phyloP scores from a whole-genome alignment of 2,888 invertebrate genomes.

The Dryobota labecula region DNA sequence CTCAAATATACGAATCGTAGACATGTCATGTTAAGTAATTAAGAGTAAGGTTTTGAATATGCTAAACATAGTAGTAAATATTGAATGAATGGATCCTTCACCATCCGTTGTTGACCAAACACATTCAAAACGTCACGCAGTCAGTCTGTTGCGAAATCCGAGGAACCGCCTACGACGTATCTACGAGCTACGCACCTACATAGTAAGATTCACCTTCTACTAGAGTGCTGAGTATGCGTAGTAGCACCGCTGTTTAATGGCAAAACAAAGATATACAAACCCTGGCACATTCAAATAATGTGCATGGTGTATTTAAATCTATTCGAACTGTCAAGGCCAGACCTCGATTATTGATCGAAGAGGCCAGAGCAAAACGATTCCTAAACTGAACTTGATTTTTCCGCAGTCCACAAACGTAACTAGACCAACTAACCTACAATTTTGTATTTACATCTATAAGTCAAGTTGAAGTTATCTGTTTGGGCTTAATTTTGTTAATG shows the following conservation, averaged over 20 bases:
- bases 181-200: slow-evolving; percentile 26
- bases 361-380: slow-evolving; percentile 23
- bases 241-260: slow-evolving; percentile 45
- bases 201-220: slow-evolving; percentile 53
- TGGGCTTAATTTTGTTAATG: slow-evolving; percentile 3
- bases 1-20: slow-evolving; percentile 16
- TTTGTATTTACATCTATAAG: slow-evolving; percentile 6
- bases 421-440: background rate
- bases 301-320: slow-evolving; percentile 30
- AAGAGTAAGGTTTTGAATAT: slow-evolving; percentile 41
- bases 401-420: slow-evolving; percentile 4
- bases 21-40: slow-evolving; percentile 27
- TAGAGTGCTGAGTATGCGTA: slow-evolving; percentile 44
- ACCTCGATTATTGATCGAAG: no score
- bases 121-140: slow-evolving; percentile 56
- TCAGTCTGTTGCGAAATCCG: slow-evolving; percentile 65
- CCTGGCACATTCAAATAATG: slow-evolving; percentile 42
- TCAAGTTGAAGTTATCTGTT: background rate
- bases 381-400: slow-evolving; percentile 12
- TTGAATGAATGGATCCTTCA: slow-evolving; percentile 50
- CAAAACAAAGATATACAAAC: slow-evolving; percentile 52
- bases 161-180: slow-evolving; percentile 53
- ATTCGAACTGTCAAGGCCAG: slow-evolving; percentile 8
- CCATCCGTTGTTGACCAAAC: slow-evolving; percentile 53
- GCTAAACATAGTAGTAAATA: slow-evolving; percentile 54